These are phyloP conservation scores for Clarias magur DNA, from an alignment of 2,113 vertebrate genomes.

Conservation along the genomic window DNA sequence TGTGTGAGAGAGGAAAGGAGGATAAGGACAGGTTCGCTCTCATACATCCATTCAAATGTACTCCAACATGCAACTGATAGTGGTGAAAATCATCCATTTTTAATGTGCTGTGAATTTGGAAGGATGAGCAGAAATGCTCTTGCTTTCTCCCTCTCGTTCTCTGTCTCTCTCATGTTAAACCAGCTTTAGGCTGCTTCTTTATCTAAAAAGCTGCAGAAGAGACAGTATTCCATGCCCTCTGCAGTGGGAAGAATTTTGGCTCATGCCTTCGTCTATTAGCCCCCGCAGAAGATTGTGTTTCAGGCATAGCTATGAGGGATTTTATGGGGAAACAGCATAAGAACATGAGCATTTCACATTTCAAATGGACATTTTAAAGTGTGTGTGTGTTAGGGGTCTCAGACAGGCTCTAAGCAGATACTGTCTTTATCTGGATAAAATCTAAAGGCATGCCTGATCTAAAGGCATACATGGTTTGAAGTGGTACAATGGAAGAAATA, in stretches of 20 bases:
- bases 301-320: neutral
- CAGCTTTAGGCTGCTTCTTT: constrained; percentile 48
- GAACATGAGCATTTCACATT: constrained; percentile 15
- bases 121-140: neutral
- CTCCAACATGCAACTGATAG: constrained; percentile 3
- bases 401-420: neutral
- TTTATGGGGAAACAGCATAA: neutral
- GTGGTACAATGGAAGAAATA: neutral
- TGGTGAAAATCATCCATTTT: neutral
- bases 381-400: constrained; percentile 24
- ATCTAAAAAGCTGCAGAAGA: constrained; percentile 52
- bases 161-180: constrained; percentile 25
- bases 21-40: neutral
- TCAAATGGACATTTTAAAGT: neutral
- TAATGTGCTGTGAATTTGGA: neutral
- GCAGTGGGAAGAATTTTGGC: neutral
- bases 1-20: neutral
- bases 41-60: neutral
- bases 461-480: constrained; percentile 13
- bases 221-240: constrained; percentile 25
- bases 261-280: neutral
- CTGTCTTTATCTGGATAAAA: constrained; percentile 28
- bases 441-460: constrained; percentile 4
- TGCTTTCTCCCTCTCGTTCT: neutral
- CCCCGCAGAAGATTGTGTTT: neutral